Evolutionary conservation across 2,113 vertebrate species (phyloP).

Genomic region (Aviceda subcristata): DNA sequence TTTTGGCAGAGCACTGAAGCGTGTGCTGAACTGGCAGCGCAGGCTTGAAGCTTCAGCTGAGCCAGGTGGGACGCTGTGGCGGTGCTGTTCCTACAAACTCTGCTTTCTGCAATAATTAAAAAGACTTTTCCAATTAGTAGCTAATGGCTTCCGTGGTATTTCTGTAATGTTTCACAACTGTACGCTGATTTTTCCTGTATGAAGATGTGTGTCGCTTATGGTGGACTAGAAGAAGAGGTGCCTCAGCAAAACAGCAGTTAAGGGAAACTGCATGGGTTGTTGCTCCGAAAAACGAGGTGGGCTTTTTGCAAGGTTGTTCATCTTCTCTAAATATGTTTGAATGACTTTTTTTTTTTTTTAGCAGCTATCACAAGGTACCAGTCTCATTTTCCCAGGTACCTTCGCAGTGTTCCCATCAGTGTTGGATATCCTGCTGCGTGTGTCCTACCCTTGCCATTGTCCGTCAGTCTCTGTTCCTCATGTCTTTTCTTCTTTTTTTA

Average conservation of each 20-base stretch:
- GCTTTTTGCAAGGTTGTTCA: background rate
- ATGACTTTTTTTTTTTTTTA: background rate
- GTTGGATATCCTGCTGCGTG: background rate
- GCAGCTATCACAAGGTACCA: background rate
- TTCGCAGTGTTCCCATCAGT: background rate
- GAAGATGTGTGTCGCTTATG: background rate
- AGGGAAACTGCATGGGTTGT: background rate
- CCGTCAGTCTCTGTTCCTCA: background rate
- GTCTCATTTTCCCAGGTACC: background rate
- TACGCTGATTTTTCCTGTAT: background rate
- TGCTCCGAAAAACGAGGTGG: background rate
- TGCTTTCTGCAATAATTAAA: constrained; percentile 37
- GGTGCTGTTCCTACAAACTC: background rate
- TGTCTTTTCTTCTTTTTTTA: background rate
- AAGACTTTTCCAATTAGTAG: background rate
- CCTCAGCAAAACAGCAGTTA: background rate
- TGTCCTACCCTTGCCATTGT: constrained; percentile 7
- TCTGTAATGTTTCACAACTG: fast-evolving
- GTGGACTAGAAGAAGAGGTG: background rate
- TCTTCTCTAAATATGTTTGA: background rate
- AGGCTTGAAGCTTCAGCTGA: background rate
- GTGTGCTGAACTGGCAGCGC: background rate
- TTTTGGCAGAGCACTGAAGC: background rate
- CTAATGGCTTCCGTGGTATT: constrained; percentile 4
- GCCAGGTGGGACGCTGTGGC: background rate